These are phyloP conservation scores for Bruchidius siliquastri DNA, from an alignment of 2,888 invertebrate species.

Conservation along the genomic window DNA sequence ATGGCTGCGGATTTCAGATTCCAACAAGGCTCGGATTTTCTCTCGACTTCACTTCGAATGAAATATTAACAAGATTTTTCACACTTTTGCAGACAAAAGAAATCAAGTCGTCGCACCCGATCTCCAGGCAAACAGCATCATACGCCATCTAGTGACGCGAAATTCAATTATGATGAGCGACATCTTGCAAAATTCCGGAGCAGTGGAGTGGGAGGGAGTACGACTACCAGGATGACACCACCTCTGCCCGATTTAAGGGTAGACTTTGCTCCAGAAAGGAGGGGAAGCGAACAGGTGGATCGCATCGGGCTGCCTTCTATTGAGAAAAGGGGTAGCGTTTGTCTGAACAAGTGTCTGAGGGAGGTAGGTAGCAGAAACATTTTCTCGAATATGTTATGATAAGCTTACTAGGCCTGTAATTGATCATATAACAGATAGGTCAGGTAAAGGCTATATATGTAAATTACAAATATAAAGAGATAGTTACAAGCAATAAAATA, in stretches of 20 bases:
- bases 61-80: not conserved
- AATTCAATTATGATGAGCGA: constrained; percentile 45
- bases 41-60: too few species aligned
- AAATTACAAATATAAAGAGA: too few species aligned
- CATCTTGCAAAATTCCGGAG: constrained; percentile 40
- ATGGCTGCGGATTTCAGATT: too few species aligned
- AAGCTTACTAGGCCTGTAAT: too few species aligned
- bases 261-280: constrained; percentile 56
- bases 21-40: too few species aligned
- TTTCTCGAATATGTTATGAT: too few species aligned
- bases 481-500: too few species aligned
- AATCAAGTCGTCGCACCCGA: constrained; percentile 36
- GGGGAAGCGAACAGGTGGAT: constrained; percentile 22
- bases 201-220: constrained; percentile 33
- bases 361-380: constrained; percentile 38
- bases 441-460: too few species aligned
- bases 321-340: constrained; percentile 47
- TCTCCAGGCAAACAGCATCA: constrained; percentile 37
- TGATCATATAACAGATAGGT: too few species aligned
- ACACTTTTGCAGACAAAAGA: constrained; percentile 33
- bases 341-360: constrained; percentile 47
- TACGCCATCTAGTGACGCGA: constrained; percentile 27
- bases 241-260: constrained; percentile 59
- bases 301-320: constrained; percentile 17
- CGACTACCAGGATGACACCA: constrained; percentile 56